A percentile compares a stretch with the other conserved stretches of the same genome.
Conservation (phyloP, 2,888 invertebrate species). For the Chromoteleia sp. region DNA sequence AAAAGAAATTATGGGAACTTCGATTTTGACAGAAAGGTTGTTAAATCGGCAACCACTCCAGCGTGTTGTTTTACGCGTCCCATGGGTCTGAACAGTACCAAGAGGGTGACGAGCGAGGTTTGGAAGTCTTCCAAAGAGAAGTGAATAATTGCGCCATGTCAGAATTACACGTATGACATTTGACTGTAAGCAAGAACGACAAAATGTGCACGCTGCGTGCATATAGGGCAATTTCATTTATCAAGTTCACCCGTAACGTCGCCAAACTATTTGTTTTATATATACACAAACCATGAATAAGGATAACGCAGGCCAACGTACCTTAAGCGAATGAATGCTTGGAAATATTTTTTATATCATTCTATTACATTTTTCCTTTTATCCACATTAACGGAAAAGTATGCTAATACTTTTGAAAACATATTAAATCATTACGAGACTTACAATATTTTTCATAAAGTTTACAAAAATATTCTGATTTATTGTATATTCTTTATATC, state of each 20-base stretch:
- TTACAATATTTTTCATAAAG: no score
- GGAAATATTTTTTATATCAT: background rate
- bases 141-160: conserved; percentile 37
- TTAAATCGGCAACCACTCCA: conserved; percentile 1
- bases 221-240: conserved; percentile 5
- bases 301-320: background rate
- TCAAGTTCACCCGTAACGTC: conserved; percentile 30
- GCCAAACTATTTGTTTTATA: background rate
- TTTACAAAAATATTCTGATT: no score
- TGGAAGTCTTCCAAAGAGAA: conserved; percentile 56
- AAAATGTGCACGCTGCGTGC: background rate
- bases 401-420: no score
- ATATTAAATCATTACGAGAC: no score
- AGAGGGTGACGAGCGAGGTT: conserved; percentile 67
- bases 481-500: no score
- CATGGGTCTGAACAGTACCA: conserved; percentile 29
- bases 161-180: conserved; percentile 27
- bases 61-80: conserved; percentile 45
- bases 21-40: background rate
- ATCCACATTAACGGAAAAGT: no score
- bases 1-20: conserved; percentile 5
- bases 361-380: no score
- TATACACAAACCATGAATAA: background rate
- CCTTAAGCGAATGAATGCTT: background rate
- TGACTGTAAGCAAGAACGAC: conserved; percentile 10